Evolutionary conservation across 2,888 invertebrate species (phyloP).

Genomic region (Trypoxylon attenuatum): DNA sequence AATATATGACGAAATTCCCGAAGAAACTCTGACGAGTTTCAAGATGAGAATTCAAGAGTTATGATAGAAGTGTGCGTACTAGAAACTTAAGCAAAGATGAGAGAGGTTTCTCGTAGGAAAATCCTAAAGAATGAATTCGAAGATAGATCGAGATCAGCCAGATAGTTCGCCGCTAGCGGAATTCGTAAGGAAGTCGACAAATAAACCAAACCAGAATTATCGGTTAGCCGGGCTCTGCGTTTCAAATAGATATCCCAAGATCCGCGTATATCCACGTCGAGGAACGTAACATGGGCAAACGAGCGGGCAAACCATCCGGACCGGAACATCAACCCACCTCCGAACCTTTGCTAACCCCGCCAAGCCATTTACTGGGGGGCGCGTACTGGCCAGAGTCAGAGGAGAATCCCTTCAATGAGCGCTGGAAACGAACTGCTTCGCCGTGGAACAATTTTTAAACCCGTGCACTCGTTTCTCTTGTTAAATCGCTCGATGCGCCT

Average conservation of each 20-base stretch:
- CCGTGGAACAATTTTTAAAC: conserved; percentile 61
- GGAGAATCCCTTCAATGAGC: conserved; percentile 14
- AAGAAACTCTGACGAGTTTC: too few species aligned
- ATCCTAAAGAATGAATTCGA: too few species aligned
- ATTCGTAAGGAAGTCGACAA: background rate
- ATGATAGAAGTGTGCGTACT: too few species aligned
- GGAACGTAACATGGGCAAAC: background rate
- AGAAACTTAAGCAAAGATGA: too few species aligned
- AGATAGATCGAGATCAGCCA: too few species aligned
- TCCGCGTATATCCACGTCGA: background rate
- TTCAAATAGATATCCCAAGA: background rate
- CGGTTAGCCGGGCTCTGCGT: background rate
- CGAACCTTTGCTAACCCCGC: background rate
- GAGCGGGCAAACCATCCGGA: too few species aligned
- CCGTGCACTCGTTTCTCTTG: conserved; percentile 54
- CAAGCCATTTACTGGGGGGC: background rate
- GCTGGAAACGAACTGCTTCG: conserved; percentile 53
- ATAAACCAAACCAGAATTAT: background rate
- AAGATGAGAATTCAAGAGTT: too few species aligned
- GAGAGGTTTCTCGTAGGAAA: too few species aligned
- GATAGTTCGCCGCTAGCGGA: too few species aligned
- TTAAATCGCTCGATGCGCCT: conserved; percentile 57
- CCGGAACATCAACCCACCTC: background rate
- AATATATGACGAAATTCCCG: too few species aligned
- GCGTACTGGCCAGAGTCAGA: background rate